These are phyloP conservation scores for Ceramica pisi DNA, from an alignment of 2,888 invertebrate species.

Conservation along the genomic window DNA sequence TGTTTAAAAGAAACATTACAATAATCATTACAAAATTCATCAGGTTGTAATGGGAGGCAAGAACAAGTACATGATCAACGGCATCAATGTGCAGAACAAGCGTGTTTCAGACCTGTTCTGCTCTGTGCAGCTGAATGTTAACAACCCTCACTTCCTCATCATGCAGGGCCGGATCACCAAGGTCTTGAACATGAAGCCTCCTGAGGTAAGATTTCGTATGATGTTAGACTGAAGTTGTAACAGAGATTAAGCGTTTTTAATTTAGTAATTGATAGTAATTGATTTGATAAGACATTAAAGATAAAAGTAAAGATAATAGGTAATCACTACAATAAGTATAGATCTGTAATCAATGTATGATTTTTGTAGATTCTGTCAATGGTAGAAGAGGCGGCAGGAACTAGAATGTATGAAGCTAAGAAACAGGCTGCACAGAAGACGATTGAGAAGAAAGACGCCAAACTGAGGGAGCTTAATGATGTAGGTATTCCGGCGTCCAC, in stretches of 20 bases:
- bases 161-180: constrained; percentile 99
- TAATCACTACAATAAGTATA: not conserved
- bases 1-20: constrained; percentile 3
- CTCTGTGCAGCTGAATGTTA: constrained; percentile 99
- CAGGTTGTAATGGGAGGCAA: constrained; percentile 96
- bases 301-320: not conserved
- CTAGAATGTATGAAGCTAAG: constrained; percentile 98
- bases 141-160: constrained; percentile 99
- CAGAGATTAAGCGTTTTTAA: not conserved
- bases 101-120: constrained; percentile 98
- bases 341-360: not conserved
- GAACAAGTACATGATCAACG: constrained; percentile 98
- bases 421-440: constrained; percentile 96
- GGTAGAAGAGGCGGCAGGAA: constrained; percentile 99
- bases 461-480: constrained; percentile 95
- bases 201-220: constrained; percentile 92
- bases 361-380: constrained; percentile 95
- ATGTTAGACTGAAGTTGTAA: not conserved
- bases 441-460: constrained; percentile 98
- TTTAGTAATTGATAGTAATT: not conserved
- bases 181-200: constrained; percentile 99
- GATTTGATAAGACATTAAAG: constrained; percentile 14
- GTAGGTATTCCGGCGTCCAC: constrained; percentile 80
- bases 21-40: not conserved
- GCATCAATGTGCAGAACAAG: constrained; percentile 96